phyloP scores from a whole-genome alignment of 2,888 invertebrate genomes.

The Lobophora halterata region DNA sequence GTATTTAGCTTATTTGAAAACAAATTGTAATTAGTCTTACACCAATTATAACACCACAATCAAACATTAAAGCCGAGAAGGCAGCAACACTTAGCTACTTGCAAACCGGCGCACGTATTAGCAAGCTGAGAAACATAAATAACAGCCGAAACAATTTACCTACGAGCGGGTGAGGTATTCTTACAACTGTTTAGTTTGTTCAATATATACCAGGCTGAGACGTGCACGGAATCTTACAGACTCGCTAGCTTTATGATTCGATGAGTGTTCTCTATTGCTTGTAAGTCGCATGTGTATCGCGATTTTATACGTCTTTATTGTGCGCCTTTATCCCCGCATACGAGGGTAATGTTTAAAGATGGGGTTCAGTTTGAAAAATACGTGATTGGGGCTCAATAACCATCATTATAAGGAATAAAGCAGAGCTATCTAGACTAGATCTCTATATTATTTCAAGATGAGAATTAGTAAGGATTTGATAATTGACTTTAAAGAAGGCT shows the following conservation, averaged over 20 bases:
- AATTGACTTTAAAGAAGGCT: too few species aligned
- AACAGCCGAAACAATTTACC: conserved; percentile 77
- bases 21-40: too few species aligned
- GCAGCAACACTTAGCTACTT: conserved; percentile 45
- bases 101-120: conserved; percentile 67
- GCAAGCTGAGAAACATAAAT: conserved; percentile 75
- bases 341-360: conserved; percentile 25
- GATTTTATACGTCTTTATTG: conserved; percentile 55
- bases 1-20: too few species aligned
- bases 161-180: conserved; percentile 71
- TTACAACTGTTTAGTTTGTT: conserved; percentile 78
- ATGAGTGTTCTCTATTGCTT: conserved; percentile 59
- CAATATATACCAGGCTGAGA: conserved; percentile 67
- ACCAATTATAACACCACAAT: too few species aligned
- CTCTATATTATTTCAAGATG: too few species aligned
- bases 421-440: too few species aligned
- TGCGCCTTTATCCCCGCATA: conserved; percentile 33
- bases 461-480: too few species aligned
- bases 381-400: conserved; percentile 9
- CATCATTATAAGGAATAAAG: too few species aligned
- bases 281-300: conserved; percentile 51
- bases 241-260: conserved; percentile 56
- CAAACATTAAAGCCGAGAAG: too few species aligned
- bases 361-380: conserved; percentile 9
- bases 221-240: conserved; percentile 62